Evolutionary conservation across 1,140 invertebrate genomes (phyloP), one percentile per base, ranked within the genome.

Genomic region (Babylonia areolata): DNA sequence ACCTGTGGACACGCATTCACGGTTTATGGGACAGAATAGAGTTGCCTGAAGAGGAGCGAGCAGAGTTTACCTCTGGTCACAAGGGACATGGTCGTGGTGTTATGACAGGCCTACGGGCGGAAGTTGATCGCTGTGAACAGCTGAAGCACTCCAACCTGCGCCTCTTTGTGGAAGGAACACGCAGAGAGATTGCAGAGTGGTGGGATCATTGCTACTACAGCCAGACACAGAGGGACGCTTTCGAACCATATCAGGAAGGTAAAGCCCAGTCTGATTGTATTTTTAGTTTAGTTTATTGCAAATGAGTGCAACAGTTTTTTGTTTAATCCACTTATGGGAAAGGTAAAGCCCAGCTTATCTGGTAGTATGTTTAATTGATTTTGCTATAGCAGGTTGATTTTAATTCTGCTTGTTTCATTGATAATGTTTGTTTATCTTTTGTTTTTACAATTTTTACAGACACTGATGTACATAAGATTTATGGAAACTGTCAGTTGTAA

Each of bases 161-260:
- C 91, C 95, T 95, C 81, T 97, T 97, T 92, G 95, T 97, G 40
- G 95, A 96, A 0, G 96, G 96, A 90, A 92, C 97, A 2, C 95
- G 97, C 5, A 92, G 94, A 1, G 96, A 97, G 91, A 95, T 97
- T 12, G 92, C 94, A 81, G 91, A 95, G 79, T 96, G 96, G 94
- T 97, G 97, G 97, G 95, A 97, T 84, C 95, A 96, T 89, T 96
- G 97, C 82, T 96, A 96, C 91, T 96, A 96, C 89, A 95, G 95
- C 58, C 93, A 95, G 77, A 91, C 95, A 58, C 95, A 97, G 87
- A 94, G 96, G 31, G 94, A 96, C 31, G 93, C 95, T 64, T 97
- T 97, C 84, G 88, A 54, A 58, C 81, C 86, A 3, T 93, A 88
- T 64, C 83, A 75, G 77, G 88, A 89, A 40, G 89, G 92, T 92